These are phyloP conservation scores for Suillia variegata DNA, from an alignment of 2,888 invertebrate genomes.

Conservation along the genomic window DNA sequence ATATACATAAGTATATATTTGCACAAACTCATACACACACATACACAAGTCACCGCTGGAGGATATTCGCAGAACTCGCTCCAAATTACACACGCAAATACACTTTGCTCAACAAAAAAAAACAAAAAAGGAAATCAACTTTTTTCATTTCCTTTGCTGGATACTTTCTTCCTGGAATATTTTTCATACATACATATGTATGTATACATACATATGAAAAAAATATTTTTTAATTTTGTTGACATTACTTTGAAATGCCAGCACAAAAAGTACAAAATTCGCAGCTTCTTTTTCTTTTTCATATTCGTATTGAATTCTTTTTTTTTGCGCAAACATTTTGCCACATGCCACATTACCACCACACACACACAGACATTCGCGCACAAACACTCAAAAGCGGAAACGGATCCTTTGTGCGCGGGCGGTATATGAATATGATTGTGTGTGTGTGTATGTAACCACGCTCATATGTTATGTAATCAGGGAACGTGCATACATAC, in stretches of 20 bases:
- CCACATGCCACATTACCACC: not conserved
- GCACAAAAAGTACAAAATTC: conserved; percentile 9
- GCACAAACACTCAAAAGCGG: conserved; percentile 17
- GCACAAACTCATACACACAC: too few species aligned
- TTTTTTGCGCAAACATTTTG: too few species aligned
- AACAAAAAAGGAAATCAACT: conserved; percentile 2
- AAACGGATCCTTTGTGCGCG: conserved; percentile 19
- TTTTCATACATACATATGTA: too few species aligned
- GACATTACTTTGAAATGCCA: conserved; percentile 27
- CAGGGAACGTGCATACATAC: conserved; percentile 4
- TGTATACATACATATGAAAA: too few species aligned
- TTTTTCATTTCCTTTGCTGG: conserved; percentile 17
- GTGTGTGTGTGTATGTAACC: not conserved
- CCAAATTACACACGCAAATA: not conserved
- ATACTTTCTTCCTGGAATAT: not conserved
- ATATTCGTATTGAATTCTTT: too few species aligned
- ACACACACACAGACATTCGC: conserved; percentile 17
- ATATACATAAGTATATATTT: too few species aligned
- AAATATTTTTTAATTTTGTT: conserved; percentile 28
- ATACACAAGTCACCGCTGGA: conserved; percentile 12
- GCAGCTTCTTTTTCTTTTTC: conserved; percentile 6
- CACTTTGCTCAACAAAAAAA: too few species aligned
- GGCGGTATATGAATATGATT: too few species aligned
- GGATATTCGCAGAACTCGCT: conserved; percentile 8
- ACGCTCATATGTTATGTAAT: not conserved